A percentile compares a stretch with the other conserved stretches of the same genome.
These are phyloP conservation scores for Sarcophaga caerulescens DNA, from an alignment of 2,888 invertebrate genomes.

Conservation along the genomic window DNA sequence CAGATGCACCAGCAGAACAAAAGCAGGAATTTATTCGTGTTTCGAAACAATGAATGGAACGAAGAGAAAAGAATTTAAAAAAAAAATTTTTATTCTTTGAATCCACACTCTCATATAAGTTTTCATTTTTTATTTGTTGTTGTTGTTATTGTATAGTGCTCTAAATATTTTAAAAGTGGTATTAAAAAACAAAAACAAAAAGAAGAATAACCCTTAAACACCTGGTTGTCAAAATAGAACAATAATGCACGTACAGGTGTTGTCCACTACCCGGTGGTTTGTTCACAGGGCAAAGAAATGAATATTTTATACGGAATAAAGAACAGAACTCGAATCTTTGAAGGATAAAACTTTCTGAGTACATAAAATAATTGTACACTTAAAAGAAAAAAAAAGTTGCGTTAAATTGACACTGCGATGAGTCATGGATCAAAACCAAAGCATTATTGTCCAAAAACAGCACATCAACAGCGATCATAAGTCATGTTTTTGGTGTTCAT, in stretches of 20 bases:
- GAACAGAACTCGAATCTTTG: no score
- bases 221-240: not conserved
- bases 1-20: constrained; percentile 29
- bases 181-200: not conserved
- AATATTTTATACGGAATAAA: no score
- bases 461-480: no score
- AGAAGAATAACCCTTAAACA: not conserved
- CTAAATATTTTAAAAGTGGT: constrained; percentile 13
- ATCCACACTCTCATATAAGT: constrained; percentile 1
- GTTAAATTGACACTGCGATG: no score
- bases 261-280: not conserved
- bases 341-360: no score
- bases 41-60: constrained; percentile 2
- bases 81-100: constrained; percentile 11
- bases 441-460: no score
- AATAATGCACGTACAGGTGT: not conserved
- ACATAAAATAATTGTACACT: no score
- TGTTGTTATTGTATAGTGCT: constrained; percentile 20
- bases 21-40: not conserved
- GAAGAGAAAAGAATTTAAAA: not conserved
- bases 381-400: no score
- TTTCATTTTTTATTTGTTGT: not conserved
- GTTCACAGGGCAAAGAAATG: no score
- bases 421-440: no score
- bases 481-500: no score